These are phyloP conservation scores for Enhydra lutris DNA, from an alignment of 2,113 vertebrate species.

Conservation along the genomic window DNA sequence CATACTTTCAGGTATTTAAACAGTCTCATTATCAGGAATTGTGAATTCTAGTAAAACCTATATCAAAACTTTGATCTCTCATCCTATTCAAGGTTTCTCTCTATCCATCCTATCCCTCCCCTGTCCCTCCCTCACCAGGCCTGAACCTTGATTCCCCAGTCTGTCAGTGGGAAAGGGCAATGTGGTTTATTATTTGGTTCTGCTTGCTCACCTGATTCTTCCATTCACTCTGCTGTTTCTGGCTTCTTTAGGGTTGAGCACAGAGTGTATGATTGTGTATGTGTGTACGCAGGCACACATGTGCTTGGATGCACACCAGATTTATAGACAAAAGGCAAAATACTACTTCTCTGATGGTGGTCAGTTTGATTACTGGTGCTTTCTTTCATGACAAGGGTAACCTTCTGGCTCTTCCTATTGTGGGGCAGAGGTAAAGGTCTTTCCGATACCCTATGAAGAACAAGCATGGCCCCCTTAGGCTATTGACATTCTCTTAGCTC, in stretches of 20 bases:
- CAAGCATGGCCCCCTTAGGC: neutral
- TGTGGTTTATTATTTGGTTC: neutral
- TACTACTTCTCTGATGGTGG: neutral
- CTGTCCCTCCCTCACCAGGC: no score
- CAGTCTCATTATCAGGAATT: neutral
- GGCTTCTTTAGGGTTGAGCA: neutral
- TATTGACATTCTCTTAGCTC: neutral
- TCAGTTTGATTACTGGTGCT: neutral
- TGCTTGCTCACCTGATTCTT: neutral
- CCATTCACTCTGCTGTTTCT: neutral
- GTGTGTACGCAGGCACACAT: no score
- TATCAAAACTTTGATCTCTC: neutral
- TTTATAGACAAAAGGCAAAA: neutral
- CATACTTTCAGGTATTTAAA: neutral
- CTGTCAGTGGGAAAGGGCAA: neutral
- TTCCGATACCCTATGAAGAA: neutral
- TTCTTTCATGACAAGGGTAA: neutral
- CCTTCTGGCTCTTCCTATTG: neutral
- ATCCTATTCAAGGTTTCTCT: neutral
- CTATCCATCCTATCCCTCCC: neutral
- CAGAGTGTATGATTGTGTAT: neutral
- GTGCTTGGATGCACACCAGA: neutral
- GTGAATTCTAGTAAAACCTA: neutral
- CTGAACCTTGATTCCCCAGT: neutral
- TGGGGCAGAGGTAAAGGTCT: neutral